These are phyloP conservation scores for Zaprionus davidi DNA, from an alignment of 1,140 invertebrate genomes.

Conservation along the genomic window DNA sequence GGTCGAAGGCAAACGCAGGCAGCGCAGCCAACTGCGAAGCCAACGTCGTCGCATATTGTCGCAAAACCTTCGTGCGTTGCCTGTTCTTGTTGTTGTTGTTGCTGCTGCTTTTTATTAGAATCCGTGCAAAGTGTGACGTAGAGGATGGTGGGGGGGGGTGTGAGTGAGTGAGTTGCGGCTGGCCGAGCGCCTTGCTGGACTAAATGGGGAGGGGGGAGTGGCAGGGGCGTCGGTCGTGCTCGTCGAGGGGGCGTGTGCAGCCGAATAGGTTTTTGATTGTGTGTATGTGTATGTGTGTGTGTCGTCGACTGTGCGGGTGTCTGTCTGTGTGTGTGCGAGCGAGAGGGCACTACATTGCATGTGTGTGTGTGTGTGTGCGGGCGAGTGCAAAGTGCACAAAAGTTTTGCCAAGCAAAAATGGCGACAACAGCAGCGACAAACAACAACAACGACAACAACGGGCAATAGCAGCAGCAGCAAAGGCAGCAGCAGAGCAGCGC, in stretches of 20 bases:
- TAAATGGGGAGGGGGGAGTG: not conserved
- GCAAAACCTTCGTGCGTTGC: constrained; percentile 44
- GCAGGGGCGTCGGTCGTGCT: not conserved
- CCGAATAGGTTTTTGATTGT: constrained; percentile 77
- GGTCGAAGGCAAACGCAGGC: constrained; percentile 70
- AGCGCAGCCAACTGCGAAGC: constrained; percentile 38
- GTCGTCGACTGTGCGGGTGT: constrained; percentile 27
- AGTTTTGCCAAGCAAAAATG: constrained; percentile 73
- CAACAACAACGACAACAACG: constrained; percentile 50
- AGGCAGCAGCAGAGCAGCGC: constrained; percentile 12
- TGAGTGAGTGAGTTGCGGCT: constrained; percentile 15
- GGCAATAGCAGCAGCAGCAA: constrained; percentile 32
- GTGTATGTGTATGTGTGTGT: constrained; percentile 56
- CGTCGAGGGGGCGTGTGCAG: constrained; percentile 53
- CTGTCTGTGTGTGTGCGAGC: constrained; percentile 36
- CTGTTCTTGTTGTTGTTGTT: constrained; percentile 28
- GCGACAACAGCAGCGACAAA: constrained; percentile 60
- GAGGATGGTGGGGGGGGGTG: not conserved
- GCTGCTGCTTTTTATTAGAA: constrained; percentile 66
- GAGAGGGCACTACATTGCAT: constrained; percentile 38
- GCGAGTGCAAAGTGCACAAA: constrained; percentile 78
- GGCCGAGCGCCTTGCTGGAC: constrained; percentile 4
- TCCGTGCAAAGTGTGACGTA: constrained; percentile 13
- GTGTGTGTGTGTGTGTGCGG: constrained; percentile 31
- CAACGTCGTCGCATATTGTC: constrained; percentile 51